A percentile compares a stretch with the other conserved stretches of the same genome.
phyloP scores from a whole-genome alignment of 2,888 invertebrate species.

The Epirrhoe alternata region DNA sequence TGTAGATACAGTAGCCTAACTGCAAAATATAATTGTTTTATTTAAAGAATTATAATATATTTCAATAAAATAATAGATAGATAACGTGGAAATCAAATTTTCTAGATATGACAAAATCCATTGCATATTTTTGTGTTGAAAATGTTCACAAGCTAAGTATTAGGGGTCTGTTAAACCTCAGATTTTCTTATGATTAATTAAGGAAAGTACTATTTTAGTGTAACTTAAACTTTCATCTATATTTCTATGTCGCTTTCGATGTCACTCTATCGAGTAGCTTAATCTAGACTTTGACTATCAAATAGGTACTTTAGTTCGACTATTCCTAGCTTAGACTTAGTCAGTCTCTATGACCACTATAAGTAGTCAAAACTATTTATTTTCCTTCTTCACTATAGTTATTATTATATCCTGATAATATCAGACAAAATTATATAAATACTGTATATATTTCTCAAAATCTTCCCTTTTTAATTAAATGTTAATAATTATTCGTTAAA shows the following conservation, averaged over 20 bases:
- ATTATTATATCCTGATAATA: slow-evolving; percentile 14
- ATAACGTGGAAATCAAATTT: background rate
- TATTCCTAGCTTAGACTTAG: slow-evolving; percentile 18
- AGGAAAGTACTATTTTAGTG: slow-evolving; percentile 77
- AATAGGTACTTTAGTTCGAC: slow-evolving; percentile 29
- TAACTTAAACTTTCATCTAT: slow-evolving; percentile 65
- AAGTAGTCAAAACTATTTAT: slow-evolving; percentile 19
- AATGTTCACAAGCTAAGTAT: slow-evolving; percentile 51
- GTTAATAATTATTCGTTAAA: slow-evolving; percentile 51
- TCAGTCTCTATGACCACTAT: slow-evolving; percentile 21
- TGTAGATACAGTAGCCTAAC: slow-evolving; percentile 31
- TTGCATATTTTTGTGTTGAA: slow-evolving; percentile 30
- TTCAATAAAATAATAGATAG: slow-evolving; percentile 11
- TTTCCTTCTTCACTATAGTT: slow-evolving; percentile 5
- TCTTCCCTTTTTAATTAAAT: slow-evolving; percentile 29
- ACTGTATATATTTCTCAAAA: slow-evolving; percentile 27
- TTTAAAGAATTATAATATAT: slow-evolving; percentile 25
- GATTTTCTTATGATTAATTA: slow-evolving; percentile 84
- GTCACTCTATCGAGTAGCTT: slow-evolving; percentile 63
- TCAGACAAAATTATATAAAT: slow-evolving; percentile 9
- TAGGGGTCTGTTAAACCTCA: slow-evolving; percentile 55
- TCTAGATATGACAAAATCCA: background rate
- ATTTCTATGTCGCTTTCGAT: slow-evolving; percentile 81
- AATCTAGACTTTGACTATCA: slow-evolving; percentile 33
- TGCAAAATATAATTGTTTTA: slow-evolving; percentile 26